Conservation (phyloP, 1,140 invertebrate genomes). For the Cotesia vestalis region DNA sequence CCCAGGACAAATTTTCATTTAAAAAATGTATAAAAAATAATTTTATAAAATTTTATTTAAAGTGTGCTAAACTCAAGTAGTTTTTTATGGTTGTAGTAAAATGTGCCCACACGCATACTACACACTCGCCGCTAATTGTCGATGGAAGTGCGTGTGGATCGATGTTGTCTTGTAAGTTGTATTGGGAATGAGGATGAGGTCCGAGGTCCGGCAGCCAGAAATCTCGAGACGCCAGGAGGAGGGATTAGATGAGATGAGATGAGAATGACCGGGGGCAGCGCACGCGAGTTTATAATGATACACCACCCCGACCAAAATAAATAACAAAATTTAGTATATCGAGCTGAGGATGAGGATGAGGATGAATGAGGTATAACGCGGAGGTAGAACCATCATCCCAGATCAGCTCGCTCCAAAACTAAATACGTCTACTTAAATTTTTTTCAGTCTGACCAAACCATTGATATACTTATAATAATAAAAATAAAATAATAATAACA, state of each 20-base stretch:
- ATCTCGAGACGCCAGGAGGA: too few relatives aligned
- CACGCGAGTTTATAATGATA: slow-evolving; percentile 65
- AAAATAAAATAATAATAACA: too few relatives aligned
- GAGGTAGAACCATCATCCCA: background rate
- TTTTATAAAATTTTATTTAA: too few relatives aligned
- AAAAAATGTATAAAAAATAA: too few relatives aligned
- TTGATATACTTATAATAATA: too few relatives aligned
- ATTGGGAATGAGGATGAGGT: too few relatives aligned
- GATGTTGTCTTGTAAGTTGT: background rate
- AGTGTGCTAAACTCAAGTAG: too few relatives aligned
- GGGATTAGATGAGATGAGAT: slow-evolving; percentile 50
- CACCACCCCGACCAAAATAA: slow-evolving; percentile 47
- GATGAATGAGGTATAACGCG: slow-evolving; percentile 20
- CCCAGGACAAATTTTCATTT: too few relatives aligned
- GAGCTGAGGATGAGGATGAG: background rate
- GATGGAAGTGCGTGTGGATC: slow-evolving; percentile 12
- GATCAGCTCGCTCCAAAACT: slow-evolving; percentile 17
- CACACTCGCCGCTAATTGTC: background rate
- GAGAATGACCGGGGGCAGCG: slow-evolving; percentile 63
- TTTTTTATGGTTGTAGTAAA: too few relatives aligned
- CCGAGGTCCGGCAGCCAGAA: too few relatives aligned
- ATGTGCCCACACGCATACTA: slow-evolving; percentile 9
- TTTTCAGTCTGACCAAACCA: too few relatives aligned
- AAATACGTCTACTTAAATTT: slow-evolving; percentile 10
- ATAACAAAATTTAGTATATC: slow-evolving; percentile 23